Evolutionary conservation across 2,888 invertebrate genomes (phyloP), one percentile per base, ranked within the genome.

Genomic region (Nomada flava): DNA sequence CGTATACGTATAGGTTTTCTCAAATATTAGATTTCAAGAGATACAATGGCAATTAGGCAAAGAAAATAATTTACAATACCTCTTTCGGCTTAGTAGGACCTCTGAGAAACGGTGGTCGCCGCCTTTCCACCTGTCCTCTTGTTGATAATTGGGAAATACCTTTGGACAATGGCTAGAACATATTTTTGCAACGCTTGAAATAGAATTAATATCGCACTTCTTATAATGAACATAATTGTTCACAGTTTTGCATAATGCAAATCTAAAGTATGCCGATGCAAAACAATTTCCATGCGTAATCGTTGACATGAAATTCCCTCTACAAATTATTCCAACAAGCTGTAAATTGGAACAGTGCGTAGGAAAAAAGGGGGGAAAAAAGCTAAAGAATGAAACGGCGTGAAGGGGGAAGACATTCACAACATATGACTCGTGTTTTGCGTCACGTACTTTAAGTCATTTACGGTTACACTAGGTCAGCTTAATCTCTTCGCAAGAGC

Each of bases 101-200:
- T 87, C 92, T 91, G 85, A 92, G 90, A 89, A 92, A 92, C 85
- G 92, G 90, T 86, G 92, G 91, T 81, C 93, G 91, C 79, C 93
- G 92, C 89, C 92, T 91, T 65, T 92, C 93, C 93, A 92, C 92
- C 84, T 92, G 91, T 85, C 92, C 91, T 69, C 92, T 88, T 69
- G 92, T 76, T 76, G 92, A 86, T 76, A 93, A 79, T 82, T 91
- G 91, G 23, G 92, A 84, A 70, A 91, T 84, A 75, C 89, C 88
- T 87, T 92, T 93, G 15, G 92, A 87, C 75, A 89, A 69, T 68
- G 89, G 82, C 92, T 92, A 77, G 23, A 88, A 88, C 55, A 88
- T 4, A 60, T 63, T 67, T 53, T 62, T 52, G 11, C 10, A 44
- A 50, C 20, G 20, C 36, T 20, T 64, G 9, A 36, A 72, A 72